Conservation (phyloP, 2,797 vertebrate species). For the Pangasius larnaudii region DNA sequence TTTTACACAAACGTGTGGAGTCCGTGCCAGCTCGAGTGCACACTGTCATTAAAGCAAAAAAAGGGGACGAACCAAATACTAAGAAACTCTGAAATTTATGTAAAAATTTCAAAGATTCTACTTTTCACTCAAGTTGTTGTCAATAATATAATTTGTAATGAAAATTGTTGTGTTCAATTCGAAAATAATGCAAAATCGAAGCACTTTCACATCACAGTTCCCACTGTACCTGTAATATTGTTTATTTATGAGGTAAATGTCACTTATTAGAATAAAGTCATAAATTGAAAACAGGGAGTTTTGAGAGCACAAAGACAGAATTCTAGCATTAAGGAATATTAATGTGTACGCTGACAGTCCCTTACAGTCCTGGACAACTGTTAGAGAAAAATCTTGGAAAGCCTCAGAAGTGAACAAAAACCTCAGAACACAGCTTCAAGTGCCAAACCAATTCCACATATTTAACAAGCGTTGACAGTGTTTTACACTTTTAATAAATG, state of each 20-base stretch:
- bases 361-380: constrained; percentile 28
- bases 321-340: constrained; percentile 24
- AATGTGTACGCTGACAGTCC: constrained; percentile 26
- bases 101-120: background rate
- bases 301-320: constrained; percentile 13
- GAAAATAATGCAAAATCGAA: background rate
- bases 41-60: background rate
- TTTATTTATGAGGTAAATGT: background rate
- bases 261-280: background rate
- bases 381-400: constrained; percentile 26
- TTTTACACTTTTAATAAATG: constrained; percentile 37
- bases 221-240: background rate
- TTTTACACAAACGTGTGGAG: background rate
- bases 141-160: background rate
- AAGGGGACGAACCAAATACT: background rate
- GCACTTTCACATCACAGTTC: background rate
- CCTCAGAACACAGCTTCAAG: constrained; percentile 8
- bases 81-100: too few relatives aligned
- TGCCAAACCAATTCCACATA: constrained; percentile 30
- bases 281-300: constrained; percentile 40
- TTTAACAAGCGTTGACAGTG: constrained; percentile 31
- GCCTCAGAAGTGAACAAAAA: constrained; percentile 15
- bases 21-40: background rate
- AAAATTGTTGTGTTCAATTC: background rate
- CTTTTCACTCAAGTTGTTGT: background rate